Evolutionary conservation across 2,113 vertebrate genomes (phyloP).

Genomic region (Osmerus eperlanus): DNA sequence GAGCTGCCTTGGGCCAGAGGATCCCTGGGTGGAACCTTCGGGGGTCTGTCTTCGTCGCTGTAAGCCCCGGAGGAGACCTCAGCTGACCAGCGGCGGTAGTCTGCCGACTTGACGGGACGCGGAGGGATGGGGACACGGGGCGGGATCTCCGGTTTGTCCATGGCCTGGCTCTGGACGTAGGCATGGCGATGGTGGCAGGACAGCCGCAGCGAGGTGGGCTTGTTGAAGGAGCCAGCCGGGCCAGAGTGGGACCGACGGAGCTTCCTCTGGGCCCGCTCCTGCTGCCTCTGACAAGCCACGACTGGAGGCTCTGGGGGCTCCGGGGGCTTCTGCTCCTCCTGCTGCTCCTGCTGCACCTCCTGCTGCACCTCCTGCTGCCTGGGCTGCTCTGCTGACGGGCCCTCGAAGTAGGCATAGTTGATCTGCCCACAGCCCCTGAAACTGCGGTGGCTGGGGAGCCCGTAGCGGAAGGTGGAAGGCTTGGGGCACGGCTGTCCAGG

Average conservation of each 20-base stretch:
- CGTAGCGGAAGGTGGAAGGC: conserved; percentile 70
- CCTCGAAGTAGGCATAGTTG: conserved; percentile 91
- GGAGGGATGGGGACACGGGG: conserved; percentile 93
- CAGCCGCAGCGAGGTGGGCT: conserved; percentile 72
- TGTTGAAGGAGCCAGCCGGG: conserved; percentile 90
- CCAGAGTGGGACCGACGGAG: conserved; percentile 89
- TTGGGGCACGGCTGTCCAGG: conserved; percentile 64
- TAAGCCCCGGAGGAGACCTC: conserved; percentile 87
- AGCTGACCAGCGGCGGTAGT: conserved; percentile 92
- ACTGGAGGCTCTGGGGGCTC: conserved; percentile 37
- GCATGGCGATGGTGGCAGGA: conserved; percentile 67
- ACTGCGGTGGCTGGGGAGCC: conserved; percentile 74
- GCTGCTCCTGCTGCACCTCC: conserved; percentile 44
- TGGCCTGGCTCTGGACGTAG: conserved; percentile 68
- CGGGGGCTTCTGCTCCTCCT: conserved; percentile 54
- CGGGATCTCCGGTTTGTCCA: conserved; percentile 84
- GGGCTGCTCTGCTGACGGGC: conserved; percentile 56
- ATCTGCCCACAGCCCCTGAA: conserved; percentile 86
- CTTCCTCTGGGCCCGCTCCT: conserved; percentile 78
- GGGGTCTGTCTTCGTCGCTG: conserved; percentile 90
- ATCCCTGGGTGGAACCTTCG: conserved; percentile 89
- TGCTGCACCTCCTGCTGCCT: conserved; percentile 37
- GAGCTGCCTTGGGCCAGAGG: conserved; percentile 80
- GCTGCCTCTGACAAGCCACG: conserved; percentile 49
- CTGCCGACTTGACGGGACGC: conserved; percentile 73